Conservation (phyloP, 2,797 vertebrate genomes). For the Chrysocyon brachyurus region DNA sequence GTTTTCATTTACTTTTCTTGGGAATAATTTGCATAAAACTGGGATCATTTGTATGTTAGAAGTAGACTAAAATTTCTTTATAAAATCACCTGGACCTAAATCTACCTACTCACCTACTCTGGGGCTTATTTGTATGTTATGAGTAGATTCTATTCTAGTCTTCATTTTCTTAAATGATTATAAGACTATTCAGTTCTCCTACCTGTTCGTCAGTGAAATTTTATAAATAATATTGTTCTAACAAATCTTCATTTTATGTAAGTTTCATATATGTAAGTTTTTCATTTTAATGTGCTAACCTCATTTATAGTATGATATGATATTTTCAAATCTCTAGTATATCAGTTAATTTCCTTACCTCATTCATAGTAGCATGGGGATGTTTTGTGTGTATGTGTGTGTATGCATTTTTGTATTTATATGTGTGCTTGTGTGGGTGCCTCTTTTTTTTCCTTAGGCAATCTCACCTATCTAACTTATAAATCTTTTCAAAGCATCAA, state of each 20-base stretch:
- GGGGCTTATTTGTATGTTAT: background rate
- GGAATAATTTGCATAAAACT: background rate
- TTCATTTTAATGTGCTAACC: background rate
- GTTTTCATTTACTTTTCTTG: background rate
- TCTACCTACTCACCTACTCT: background rate
- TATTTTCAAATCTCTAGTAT: background rate
- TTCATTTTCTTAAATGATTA: background rate
- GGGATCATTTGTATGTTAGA: background rate
- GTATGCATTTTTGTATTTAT: background rate
- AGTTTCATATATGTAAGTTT: constrained; percentile 31
- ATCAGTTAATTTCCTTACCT: background rate
- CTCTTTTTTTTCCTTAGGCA: background rate
- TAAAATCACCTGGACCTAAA: background rate
- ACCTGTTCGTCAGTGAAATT: background rate
- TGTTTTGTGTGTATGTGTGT: background rate
- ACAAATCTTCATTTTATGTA: background rate
- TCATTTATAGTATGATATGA: too few species aligned
- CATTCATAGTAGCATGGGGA: background rate
- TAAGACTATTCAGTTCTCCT: background rate
- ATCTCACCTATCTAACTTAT: background rate
- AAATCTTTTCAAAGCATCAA: background rate
- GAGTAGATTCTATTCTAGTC: background rate
- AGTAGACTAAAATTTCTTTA: background rate
- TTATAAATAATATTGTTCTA: background rate
- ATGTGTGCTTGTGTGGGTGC: background rate